phyloP scores from a whole-genome alignment of 2,113 vertebrate species.

The Semnornis frantzii region DNA sequence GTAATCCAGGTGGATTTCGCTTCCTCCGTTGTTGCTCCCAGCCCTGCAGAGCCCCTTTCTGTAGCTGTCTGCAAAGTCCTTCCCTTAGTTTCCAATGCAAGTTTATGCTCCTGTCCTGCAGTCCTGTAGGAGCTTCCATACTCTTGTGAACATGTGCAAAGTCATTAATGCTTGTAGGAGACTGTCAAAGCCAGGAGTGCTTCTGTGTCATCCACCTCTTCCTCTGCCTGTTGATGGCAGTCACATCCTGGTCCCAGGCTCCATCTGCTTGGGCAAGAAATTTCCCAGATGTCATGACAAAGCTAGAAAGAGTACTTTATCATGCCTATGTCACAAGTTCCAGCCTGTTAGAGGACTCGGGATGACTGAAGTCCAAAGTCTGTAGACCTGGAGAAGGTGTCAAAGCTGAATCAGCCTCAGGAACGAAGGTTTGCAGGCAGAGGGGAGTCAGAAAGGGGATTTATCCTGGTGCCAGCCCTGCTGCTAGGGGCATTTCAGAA shows the following conservation, averaged over 20 bases:
- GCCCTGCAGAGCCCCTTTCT: background rate
- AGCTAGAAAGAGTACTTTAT: background rate
- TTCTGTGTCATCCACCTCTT: background rate
- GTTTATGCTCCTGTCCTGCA: background rate
- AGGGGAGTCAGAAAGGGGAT: background rate
- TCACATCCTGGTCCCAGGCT: background rate
- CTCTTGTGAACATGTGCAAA: background rate
- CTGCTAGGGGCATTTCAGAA: background rate
- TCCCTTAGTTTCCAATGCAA: background rate
- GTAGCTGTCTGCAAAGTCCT: accelerated
- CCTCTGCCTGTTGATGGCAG: background rate
- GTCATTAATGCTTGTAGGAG: background rate
- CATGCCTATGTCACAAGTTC: background rate
- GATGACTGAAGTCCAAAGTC: background rate
- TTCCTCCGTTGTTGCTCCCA: background rate
- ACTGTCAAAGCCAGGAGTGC: background rate
- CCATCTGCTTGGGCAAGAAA: background rate
- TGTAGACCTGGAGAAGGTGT: background rate
- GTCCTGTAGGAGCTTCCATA: background rate
- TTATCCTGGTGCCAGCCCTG: background rate
- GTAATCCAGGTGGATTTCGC: background rate
- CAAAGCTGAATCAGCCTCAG: background rate
- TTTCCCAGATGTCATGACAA: background rate
- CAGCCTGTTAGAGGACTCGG: background rate
- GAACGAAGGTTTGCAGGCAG: background rate